Conservation (phyloP, 2,113 vertebrate genomes). For the Trogon surrucura region DNA sequence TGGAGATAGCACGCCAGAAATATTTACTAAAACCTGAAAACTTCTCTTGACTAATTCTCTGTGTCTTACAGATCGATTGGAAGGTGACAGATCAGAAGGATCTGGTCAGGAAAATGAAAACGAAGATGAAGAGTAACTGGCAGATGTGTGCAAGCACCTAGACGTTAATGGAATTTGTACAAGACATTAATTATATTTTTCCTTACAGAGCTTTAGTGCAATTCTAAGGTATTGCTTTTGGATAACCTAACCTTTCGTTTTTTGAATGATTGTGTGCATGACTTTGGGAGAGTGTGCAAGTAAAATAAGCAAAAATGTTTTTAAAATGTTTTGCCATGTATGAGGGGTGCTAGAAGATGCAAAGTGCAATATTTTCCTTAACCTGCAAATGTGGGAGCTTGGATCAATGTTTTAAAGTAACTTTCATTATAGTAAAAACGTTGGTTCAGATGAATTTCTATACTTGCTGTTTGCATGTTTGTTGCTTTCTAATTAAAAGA, state of each 20-base stretch:
- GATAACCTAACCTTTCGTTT: constrained; percentile 83
- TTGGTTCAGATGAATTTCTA: constrained; percentile 87
- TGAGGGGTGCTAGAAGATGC: constrained; percentile 79
- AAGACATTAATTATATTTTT: constrained; percentile 90
- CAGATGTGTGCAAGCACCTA: constrained; percentile 79
- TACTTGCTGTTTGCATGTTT: constrained; percentile 90
- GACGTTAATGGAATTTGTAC: constrained; percentile 85
- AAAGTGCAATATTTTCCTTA: constrained; percentile 94
- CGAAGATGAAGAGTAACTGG: constrained; percentile 87
- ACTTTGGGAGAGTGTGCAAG: constrained; percentile 79
- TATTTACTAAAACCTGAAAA: background rate
- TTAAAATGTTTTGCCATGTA: constrained; percentile 74
- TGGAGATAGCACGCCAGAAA: background rate
- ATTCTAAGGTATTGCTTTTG: constrained; percentile 88
- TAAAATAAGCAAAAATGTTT: constrained; percentile 77
- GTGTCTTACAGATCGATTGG: constrained; percentile 85
- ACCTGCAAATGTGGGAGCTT: constrained; percentile 80
- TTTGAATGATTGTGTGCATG: constrained; percentile 82
- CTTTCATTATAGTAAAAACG: constrained; percentile 84
- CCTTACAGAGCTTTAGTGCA: constrained; percentile 89
- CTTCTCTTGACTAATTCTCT: background rate
- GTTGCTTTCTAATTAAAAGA: constrained; percentile 86
- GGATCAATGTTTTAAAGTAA: constrained; percentile 87
- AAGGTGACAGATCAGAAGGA: constrained; percentile 94
- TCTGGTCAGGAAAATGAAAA: constrained; percentile 92